Base-by-base conservation (phyloP, 2,888 invertebrate genomes). In the Incurvaria masculella region DNA sequence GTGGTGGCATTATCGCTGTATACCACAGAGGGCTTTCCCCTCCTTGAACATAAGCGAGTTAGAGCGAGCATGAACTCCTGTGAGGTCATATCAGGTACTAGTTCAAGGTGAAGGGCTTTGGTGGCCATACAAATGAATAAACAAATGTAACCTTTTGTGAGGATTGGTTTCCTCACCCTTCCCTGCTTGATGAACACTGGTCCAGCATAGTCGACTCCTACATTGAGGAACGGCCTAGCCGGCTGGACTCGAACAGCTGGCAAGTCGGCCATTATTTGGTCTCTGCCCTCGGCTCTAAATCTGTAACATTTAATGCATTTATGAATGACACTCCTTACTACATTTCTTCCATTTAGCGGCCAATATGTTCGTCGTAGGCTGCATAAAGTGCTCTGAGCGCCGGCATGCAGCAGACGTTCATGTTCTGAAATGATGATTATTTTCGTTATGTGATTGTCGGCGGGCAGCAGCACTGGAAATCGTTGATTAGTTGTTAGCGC, bases 121-220 rank as follows among this genome's bases (percentile, higher is more conserved):
- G 23, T 23, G 26, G 14, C 16, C 33, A 27, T 44, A 27, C 44
- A 27, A 10, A 44, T 11, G 11, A 44, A 23, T 33, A 18, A 16
- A 18, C 23, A 41, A 3, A 41, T 19, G 14, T 41, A 41, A 18
- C 19, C 41, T 20, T 20, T 18, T 3, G 18, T 18, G 4, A 26
- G 26, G 2, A 18, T 18, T 19, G 44, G n/a, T 27, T 27, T 27
- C 6, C 44, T 27, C 1, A 26, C 18, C 3, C 26, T 44, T 10
- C 8, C n/a, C 4, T 6, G 5, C 4, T 16, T 11, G 6, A 44
- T 23, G 5, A 8, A 5, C 17, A 41, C 14, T 18, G 46, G 46
- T 18, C 46, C 46, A 6, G 38, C 46, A 23, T 26, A 46, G 16
- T 46, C 46, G 2, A 46, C 4, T 6, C 42, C 46, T 5, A 6